Base-by-base conservation (phyloP, 2,888 invertebrate genomes). In the Pollenia angustigena region DNA sequence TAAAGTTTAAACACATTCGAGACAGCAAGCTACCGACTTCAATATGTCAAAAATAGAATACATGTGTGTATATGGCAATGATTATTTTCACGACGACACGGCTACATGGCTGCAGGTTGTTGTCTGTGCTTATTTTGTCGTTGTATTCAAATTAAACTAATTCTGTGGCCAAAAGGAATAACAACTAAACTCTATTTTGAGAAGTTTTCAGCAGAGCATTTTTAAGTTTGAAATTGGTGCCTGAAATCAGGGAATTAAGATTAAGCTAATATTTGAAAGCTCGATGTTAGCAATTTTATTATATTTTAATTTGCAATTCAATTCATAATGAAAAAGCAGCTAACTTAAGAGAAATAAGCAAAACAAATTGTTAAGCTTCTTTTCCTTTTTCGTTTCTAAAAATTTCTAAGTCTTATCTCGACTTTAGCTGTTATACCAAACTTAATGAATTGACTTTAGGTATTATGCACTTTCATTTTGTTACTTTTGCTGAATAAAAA, bases 221-320 rank as follows among this genome's bases (percentile, higher is more conserved):
- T 72, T 74, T 62, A 62, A 71, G 48, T 71, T 71, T 71, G 54
- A 71, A 71, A 71, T 71, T 18, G 71, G 40, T 71, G 71, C 56
- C 50, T 74, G 50, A 74, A 60, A 74, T 74, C 71, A 72, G 46
- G 71, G 58, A 72, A 56, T 56, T 69, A 12, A 56, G 71, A 68
- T 58, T 72, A 72, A 74, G 50, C 46, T 60, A 74, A 62, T 60
- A 60, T 74, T 74, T 74, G 11, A 32, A 74, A 48, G 74, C 48
- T 74, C 74, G 58, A 74, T 74, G 48, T 60, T 60, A 74, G 74
- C 74, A 74, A 74, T 74, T 74, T 74, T 60, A 74, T 60, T 32
- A 74, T 74, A 48, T 74, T 71, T 71, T 71, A 54, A 71, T 66
- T 71, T 54, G 54, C 46, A 44, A 46, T 58, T 46, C 46, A 56